Base-by-base conservation (phyloP, 2,888 invertebrate species). In the Orchesellides sinensis region DNA sequence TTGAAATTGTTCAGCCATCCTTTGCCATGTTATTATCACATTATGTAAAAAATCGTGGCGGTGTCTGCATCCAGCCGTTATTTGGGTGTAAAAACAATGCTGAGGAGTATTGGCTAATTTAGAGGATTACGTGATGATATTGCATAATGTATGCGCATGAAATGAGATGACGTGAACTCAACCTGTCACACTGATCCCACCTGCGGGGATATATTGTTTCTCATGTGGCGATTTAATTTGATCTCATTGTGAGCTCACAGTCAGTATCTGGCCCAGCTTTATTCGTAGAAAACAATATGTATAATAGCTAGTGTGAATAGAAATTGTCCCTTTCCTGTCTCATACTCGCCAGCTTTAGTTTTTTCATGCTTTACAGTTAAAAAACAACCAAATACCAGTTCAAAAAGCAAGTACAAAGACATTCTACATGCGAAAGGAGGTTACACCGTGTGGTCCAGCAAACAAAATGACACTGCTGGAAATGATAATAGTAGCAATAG, bases 161-260 rank as follows among this genome's bases (percentile, higher is more conserved):
- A 81, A 69, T 69, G 61, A 74, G 74, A 29, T 74, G 78, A 78
- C 21, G 68, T 74, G 82, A 84, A 84, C 69, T 84, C 79, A 65
- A 75, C 75, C 73, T 82, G 84, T 79, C 82, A 73, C 68, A n/a
- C 6, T 17, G 32, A 61, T 73, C 80, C 54, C 54, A 84, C 84
- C 83, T 80, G 83, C 75, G 78, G 74, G 75, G 75, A 79, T 72
- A 72, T 65, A 79, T 74, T 75, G 79, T 47, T 81, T 49, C 68
- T 47, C 68, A 68, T 61, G 79, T 75, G 79, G 75, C 72, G 79
- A 80, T 84, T 83, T 82, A 82, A 82, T 81, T 74, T 84, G 75
- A 70, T 72, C 69, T 70, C 49, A 54, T 69, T 61, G 79, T 70
- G 69, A 63, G 49, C 79, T 35, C 79, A 19, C 72, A 72, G 66